These are phyloP conservation scores for Tetragonisca angustula DNA, from an alignment of 2,888 invertebrate genomes.

Conservation along the genomic window DNA sequence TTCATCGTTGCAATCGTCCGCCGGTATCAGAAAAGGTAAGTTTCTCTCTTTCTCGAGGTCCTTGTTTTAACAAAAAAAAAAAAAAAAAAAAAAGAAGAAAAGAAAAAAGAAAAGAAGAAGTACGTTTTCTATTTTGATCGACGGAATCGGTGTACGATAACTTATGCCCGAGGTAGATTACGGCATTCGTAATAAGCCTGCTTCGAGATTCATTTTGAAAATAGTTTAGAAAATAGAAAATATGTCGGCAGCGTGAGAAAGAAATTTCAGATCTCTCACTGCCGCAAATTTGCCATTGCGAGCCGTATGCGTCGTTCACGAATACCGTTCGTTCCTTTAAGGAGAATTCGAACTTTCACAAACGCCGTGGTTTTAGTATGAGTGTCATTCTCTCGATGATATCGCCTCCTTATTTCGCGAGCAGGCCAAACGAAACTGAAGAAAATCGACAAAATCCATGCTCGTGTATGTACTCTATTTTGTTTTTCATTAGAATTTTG, in stretches of 20 bases:
- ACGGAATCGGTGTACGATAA: neutral
- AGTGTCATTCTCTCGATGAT: slow-evolving; percentile 50
- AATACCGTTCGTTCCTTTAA: slow-evolving; percentile 73
- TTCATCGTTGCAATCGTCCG: slow-evolving; percentile 55
- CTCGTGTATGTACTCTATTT: neutral
- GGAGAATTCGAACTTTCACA: slow-evolving; percentile 71
- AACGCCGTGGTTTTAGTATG: slow-evolving; percentile 42
- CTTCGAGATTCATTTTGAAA: slow-evolving; percentile 25
- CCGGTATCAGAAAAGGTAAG: slow-evolving; percentile 71
- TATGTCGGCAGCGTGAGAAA: slow-evolving; percentile 33
- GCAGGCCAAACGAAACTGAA: neutral
- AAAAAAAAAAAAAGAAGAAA: neutral
- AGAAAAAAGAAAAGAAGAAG: neutral
- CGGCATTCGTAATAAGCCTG: too few species aligned
- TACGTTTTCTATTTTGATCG: neutral
- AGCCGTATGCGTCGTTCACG: slow-evolving; percentile 81
- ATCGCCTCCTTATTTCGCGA: slow-evolving; percentile 34
- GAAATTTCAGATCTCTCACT: slow-evolving; percentile 66
- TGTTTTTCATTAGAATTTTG: neutral
- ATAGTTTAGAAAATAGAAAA: neutral
- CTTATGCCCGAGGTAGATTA: neutral
- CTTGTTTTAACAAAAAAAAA: neutral
- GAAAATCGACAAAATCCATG: neutral
- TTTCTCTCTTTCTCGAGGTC: neutral
- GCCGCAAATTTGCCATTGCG: slow-evolving; percentile 69